These are phyloP conservation scores for Rhinolophus ferrumequinum DNA, from an alignment of 2,113 vertebrate genomes.

Conservation along the genomic window DNA sequence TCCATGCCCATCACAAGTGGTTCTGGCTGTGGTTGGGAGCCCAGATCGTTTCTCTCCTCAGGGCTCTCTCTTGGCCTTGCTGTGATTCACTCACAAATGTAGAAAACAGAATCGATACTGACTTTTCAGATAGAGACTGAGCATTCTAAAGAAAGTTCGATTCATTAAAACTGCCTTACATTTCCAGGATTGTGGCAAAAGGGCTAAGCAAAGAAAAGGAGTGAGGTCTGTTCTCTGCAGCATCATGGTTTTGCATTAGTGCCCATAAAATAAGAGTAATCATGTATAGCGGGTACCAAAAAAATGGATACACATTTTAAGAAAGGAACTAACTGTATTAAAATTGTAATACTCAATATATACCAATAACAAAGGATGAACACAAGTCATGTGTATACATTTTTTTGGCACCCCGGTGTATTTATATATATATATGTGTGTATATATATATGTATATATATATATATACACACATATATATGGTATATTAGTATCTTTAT, in stretches of 20 bases:
- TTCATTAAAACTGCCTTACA: not conserved
- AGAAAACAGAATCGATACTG: not conserved
- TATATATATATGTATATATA: not conserved
- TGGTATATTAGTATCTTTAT: too few relatives aligned
- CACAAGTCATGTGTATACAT: too few relatives aligned
- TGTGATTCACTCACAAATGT: not conserved
- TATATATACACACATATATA: too few relatives aligned
- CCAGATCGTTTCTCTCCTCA: not conserved
- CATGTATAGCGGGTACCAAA: not conserved
- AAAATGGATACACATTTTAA: too few relatives aligned
- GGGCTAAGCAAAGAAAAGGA: not conserved
- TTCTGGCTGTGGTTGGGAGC: not conserved
- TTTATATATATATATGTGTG: not conserved
- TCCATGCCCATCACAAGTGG: not conserved
- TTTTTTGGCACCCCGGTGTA: too few relatives aligned
- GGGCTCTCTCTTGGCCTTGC: not conserved
- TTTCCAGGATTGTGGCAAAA: not conserved
- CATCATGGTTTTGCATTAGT: not conserved
- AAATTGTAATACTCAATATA: too few relatives aligned
- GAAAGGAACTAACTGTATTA: too few relatives aligned
- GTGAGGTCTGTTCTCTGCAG: not conserved
- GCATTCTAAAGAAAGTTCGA: not conserved
- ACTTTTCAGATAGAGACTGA: not conserved
- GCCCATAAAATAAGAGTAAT: not conserved
- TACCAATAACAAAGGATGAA: too few relatives aligned